phyloP scores from a whole-genome alignment of 1,140 invertebrate species.

The Philopotamus ludificatus region DNA sequence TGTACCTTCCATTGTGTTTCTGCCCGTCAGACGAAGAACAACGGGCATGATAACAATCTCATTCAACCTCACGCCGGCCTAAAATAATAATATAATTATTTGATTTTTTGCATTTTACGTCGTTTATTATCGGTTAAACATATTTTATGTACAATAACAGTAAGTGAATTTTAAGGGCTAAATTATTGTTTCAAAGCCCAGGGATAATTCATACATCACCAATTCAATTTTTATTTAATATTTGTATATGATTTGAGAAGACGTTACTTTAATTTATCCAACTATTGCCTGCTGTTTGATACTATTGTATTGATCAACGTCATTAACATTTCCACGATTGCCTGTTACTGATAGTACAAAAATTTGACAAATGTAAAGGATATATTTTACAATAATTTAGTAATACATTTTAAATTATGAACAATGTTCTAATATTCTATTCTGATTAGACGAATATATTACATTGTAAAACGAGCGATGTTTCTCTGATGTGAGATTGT shows the following conservation, averaged over 20 bases:
- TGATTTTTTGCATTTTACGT: no score
- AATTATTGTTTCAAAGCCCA: no score
- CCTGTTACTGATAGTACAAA: slow-evolving; percentile 7
- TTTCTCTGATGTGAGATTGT: background rate
- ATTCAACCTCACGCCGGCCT: slow-evolving; percentile 89
- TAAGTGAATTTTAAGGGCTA: no score
- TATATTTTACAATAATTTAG: slow-evolving; percentile 10
- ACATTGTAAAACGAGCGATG: background rate
- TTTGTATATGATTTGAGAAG: no score
- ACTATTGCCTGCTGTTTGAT: no score
- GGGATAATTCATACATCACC: background rate
- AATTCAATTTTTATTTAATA: no score
- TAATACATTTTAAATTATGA: background rate
- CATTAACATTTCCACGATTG: background rate
- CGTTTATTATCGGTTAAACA: no score
- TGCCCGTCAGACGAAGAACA: slow-evolving; percentile 84
- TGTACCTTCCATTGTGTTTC: slow-evolving; percentile 85
- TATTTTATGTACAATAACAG: no score
- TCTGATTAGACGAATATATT: background rate
- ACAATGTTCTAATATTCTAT: no score
- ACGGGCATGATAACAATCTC: slow-evolving; percentile 79
- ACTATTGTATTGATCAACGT: no score
- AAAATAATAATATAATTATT: no score
- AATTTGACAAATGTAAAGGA: slow-evolving; percentile 4
- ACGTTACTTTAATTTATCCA: no score